phyloP scores from a whole-genome alignment of 2,797 vertebrate genomes.

The Pseudochromis fuscus region DNA sequence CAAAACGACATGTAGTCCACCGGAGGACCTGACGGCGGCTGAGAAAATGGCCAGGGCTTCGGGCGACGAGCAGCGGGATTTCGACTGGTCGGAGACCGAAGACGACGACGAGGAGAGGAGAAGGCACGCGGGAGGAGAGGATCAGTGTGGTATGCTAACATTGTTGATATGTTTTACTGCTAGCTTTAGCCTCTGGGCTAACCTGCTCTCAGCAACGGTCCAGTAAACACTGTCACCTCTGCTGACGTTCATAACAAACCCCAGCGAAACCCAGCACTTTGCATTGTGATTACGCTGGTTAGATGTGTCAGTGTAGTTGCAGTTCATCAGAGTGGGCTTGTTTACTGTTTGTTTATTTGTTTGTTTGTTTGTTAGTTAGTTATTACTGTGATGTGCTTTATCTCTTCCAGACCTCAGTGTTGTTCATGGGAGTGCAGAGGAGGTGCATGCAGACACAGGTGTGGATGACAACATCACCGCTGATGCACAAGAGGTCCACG shows the following conservation, averaged over 20 bases:
- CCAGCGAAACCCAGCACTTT: not conserved
- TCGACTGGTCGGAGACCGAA: constrained; percentile 75
- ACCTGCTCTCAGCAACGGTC: constrained; percentile 29
- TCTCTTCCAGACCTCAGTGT: constrained; percentile 54
- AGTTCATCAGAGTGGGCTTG: not conserved
- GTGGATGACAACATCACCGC: constrained; percentile 20
- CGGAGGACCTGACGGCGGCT: constrained; percentile 54
- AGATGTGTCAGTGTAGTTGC: not conserved
- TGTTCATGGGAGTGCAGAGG: constrained; percentile 26
- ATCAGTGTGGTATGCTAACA: constrained; percentile 75
- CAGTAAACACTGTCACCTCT: constrained; percentile 21
- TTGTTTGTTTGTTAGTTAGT: no score
- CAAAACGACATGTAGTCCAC: constrained; percentile 60
- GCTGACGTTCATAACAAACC: constrained; percentile 29
- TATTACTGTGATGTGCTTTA: constrained; percentile 17
- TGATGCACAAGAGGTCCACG: constrained; percentile 18
- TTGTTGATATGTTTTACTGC: constrained; percentile 54
- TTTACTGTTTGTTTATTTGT: constrained; percentile 28
- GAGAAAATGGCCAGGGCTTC: constrained; percentile 65
- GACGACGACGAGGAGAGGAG: constrained; percentile 44
- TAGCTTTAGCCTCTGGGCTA: constrained; percentile 69
- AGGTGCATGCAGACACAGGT: constrained; percentile 22
- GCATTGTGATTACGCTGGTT: not conserved
- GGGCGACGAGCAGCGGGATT: constrained; percentile 47
- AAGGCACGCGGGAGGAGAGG: constrained; percentile 32